Evolutionary conservation across 1,140 invertebrate species (phyloP).

Genomic region (Episyrphus balteatus): DNA sequence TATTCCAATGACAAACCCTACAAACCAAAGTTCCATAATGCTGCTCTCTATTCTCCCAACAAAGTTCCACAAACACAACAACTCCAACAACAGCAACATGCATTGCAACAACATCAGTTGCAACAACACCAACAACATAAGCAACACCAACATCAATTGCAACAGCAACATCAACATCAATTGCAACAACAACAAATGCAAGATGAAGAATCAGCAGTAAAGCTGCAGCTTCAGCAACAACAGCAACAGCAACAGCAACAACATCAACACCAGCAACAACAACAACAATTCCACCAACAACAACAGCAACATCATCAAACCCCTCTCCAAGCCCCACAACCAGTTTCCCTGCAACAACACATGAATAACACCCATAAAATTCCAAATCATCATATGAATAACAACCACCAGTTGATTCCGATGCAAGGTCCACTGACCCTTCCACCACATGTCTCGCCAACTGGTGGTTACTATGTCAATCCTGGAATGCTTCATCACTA

Average conservation of each 20-base stretch:
- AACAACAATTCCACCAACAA: conserved; percentile 16
- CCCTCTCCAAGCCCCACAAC: conserved; percentile 11
- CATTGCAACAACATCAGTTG: conserved; percentile 2
- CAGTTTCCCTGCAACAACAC: conserved; percentile 13
- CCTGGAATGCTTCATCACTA: too few species aligned
- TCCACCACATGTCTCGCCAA: neutral
- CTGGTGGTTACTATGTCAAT: neutral
- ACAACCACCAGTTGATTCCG: conserved; percentile 9
- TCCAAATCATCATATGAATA: conserved; percentile 17
- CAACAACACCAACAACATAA: conserved; percentile 14
- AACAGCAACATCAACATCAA: conserved; percentile 5
- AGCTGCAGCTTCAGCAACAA: conserved; percentile 12
- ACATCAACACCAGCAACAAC: conserved; percentile 6
- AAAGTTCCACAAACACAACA: conserved; percentile 8
- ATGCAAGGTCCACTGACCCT: neutral
- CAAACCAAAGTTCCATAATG: conserved; percentile 69
- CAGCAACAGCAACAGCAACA: neutral
- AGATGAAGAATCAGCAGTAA: conserved; percentile 12
- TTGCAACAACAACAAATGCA: conserved; percentile 14
- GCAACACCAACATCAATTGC: conserved; percentile 4
- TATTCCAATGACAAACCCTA: conserved; percentile 40
- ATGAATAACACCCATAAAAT: conserved; percentile 18
- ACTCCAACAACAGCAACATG: conserved; percentile 1
- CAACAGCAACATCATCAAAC: conserved; percentile 11
- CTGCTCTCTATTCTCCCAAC: conserved; percentile 39